phyloP scores from a whole-genome alignment of 2,797 vertebrate species.

The Hapalemur alaotrensis region DNA sequence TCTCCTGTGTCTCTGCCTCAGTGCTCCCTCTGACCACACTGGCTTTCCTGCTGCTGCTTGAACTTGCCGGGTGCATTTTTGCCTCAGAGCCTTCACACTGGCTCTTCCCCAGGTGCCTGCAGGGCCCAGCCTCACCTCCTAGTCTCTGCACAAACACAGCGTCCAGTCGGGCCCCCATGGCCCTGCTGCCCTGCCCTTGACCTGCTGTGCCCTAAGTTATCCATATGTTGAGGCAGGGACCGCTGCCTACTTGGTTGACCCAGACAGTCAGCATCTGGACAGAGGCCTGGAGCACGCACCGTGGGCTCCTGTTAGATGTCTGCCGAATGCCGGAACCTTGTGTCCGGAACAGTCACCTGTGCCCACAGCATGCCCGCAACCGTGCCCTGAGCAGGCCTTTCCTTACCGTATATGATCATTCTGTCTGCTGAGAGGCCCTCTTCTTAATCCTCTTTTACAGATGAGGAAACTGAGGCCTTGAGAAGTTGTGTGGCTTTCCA shows the following conservation, averaged over 20 bases:
- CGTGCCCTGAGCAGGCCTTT: accelerated
- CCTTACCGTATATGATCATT: not conserved
- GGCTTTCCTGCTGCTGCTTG: not conserved
- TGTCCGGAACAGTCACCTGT: accelerated
- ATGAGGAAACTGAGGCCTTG: not conserved
- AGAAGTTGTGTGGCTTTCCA: not conserved
- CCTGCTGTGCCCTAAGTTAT: not conserved
- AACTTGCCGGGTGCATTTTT: not conserved
- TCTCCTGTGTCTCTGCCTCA: not conserved
- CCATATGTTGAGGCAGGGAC: not conserved
- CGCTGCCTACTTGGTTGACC: not conserved
- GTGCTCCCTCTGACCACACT: not conserved
- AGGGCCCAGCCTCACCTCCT: not conserved
- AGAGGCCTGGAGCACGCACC: not conserved
- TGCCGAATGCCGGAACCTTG: accelerated
- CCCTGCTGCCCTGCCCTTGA: not conserved
- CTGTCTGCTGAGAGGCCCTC: not conserved
- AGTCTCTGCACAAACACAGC: not conserved
- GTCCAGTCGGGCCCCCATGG: accelerated
- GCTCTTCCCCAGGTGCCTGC: not conserved
- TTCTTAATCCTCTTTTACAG: not conserved
- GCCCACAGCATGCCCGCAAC: accelerated
- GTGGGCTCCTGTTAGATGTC: accelerated
- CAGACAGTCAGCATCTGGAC: not conserved
- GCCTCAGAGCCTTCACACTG: not conserved